Conservation (phyloP, 2,113 vertebrate genomes). For the Ciconia maguari region DNA sequence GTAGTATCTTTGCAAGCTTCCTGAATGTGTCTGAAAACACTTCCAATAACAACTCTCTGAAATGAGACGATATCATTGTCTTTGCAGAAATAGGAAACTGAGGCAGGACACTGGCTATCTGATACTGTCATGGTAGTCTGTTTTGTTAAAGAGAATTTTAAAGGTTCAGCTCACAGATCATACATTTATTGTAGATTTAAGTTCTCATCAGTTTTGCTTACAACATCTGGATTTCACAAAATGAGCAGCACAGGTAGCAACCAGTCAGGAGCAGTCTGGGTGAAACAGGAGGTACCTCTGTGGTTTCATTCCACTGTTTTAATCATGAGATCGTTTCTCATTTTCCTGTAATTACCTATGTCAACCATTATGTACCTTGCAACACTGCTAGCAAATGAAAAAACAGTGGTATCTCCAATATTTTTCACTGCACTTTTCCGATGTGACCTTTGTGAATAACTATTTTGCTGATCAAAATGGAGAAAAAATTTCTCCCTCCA, state of each 20-base stretch:
- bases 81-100: background rate
- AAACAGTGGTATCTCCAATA: background rate
- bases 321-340: accelerated
- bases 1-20: background rate
- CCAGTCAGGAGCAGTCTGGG: background rate
- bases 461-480: background rate
- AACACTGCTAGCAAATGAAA: background rate
- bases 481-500: background rate
- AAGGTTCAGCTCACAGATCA: background rate
- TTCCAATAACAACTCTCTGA: background rate
- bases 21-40: background rate
- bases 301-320: background rate
- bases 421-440: background rate
- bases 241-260: background rate
- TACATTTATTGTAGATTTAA: background rate
- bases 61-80: background rate
- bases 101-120: background rate
- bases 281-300: background rate
- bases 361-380: background rate
- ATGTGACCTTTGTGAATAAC: background rate
- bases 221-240: background rate
- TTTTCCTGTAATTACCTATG: background rate
- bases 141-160: background rate
- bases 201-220: background rate
- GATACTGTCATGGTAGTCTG: background rate